Evolutionary conservation across 2,797 vertebrate species (phyloP).

Genomic region (Sternotherus odoratus): DNA sequence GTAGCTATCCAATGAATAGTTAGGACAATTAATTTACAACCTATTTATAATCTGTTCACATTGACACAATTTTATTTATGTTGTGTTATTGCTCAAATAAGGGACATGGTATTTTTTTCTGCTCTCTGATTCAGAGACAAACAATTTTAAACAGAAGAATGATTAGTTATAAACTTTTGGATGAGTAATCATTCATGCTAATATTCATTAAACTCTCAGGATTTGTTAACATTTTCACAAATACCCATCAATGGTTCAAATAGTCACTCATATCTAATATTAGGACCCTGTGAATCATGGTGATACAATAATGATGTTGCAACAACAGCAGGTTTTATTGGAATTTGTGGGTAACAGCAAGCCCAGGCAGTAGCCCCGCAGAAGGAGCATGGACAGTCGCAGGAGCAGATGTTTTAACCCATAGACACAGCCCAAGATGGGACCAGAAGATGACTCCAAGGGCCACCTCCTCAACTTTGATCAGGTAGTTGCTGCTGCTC

Average conservation of each 20-base stretch:
- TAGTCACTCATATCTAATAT: slow-evolving; percentile 25
- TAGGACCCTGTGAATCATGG: not conserved
- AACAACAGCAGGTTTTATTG: slow-evolving; percentile 36
- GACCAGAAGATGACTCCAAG: not conserved
- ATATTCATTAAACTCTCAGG: slow-evolving; percentile 27
- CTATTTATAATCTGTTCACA: slow-evolving; percentile 10
- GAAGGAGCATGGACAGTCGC: slow-evolving; percentile 43
- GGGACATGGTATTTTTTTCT: slow-evolving; percentile 11
- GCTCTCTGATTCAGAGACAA: not conserved
- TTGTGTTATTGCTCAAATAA: slow-evolving; percentile 34
- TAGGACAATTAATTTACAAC: slow-evolving; percentile 2
- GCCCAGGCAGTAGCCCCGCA: slow-evolving; percentile 26
- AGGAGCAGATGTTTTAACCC: slow-evolving; percentile 34
- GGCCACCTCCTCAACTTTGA: not conserved
- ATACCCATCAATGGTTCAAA: not conserved
- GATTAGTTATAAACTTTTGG: not conserved
- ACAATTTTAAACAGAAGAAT: slow-evolving; percentile 13
- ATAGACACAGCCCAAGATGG: not conserved
- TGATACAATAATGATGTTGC: too few relatives aligned
- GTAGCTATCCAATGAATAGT: not conserved
- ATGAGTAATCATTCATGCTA: not conserved
- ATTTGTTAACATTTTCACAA: not conserved
- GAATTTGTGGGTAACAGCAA: slow-evolving; percentile 53
- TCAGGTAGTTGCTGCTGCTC: not conserved
- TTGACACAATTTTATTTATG: slow-evolving; percentile 1